Evolutionary conservation across 2,797 vertebrate species (phyloP).

Genomic region (Eutrigla gurnardus): DNA sequence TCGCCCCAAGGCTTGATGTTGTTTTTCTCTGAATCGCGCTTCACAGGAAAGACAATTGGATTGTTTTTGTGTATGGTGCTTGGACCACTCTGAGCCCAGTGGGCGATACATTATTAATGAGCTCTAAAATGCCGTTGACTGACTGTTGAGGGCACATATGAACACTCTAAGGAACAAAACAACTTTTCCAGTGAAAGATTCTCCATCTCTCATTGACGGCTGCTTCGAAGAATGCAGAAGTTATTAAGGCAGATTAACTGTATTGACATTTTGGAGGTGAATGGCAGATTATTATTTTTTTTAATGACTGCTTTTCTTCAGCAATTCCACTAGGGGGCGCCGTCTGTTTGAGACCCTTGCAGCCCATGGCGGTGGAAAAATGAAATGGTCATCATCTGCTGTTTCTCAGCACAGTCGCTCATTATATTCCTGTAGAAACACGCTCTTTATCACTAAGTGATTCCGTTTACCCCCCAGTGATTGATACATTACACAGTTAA

Average conservation of each 20-base stretch:
- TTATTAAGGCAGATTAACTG: constrained; percentile 7
- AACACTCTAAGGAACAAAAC: not conserved
- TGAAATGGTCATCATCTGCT: constrained; percentile 8
- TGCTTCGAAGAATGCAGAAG: not conserved
- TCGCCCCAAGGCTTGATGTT: constrained; percentile 50
- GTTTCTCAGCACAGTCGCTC: not conserved
- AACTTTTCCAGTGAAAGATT: not conserved
- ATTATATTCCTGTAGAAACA: not conserved
- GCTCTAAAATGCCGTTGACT: constrained; percentile 39
- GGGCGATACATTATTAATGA: constrained; percentile 51
- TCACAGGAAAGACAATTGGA: constrained; percentile 61
- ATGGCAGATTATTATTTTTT: constrained; percentile 6
- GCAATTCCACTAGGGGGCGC: constrained; percentile 61
- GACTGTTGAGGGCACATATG: not conserved
- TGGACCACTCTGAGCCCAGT: constrained; percentile 17
- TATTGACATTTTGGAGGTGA: constrained; percentile 5
- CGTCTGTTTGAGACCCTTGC: constrained; percentile 21
- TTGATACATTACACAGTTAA: constrained; percentile 3
- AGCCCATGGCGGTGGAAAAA: not conserved
- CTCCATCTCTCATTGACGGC: not conserved
- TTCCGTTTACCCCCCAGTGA: not conserved
- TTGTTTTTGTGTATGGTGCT: constrained; percentile 44
- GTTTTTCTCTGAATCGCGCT: constrained; percentile 66
- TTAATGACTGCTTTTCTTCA: constrained; percentile 35
- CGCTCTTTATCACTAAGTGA: not conserved